A percentile compares a stretch with the other conserved stretches of the same genome.
Conservation (phyloP, 2,113 vertebrate genomes). For the Tachycineta bicolor region DNA sequence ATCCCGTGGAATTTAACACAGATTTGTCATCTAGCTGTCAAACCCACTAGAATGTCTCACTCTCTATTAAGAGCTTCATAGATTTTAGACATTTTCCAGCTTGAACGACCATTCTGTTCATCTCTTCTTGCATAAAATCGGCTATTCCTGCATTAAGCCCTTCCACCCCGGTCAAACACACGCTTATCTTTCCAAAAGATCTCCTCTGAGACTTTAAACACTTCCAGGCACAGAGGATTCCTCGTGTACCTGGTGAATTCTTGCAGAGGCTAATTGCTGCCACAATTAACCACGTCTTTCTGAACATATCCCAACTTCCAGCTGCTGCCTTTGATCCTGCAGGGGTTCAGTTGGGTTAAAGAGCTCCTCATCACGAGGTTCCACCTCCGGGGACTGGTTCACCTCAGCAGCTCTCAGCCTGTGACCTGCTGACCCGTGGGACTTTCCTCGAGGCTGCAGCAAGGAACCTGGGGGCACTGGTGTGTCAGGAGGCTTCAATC, state of each 20-base stretch:
- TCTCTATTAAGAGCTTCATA: constrained; percentile 52
- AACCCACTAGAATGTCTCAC: constrained; percentile 18
- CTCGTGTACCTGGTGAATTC: background rate
- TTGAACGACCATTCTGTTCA: constrained; percentile 32
- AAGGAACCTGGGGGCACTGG: background rate
- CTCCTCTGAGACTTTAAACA: background rate
- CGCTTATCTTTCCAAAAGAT: background rate
- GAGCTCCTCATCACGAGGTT: background rate
- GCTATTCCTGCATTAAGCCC: background rate
- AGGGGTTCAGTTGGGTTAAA: background rate
- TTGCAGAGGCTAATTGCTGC: constrained; percentile 8
- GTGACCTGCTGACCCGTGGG: background rate
- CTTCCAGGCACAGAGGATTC: background rate
- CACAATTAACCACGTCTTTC: background rate
- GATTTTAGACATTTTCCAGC: constrained; percentile 41
- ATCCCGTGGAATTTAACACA: constrained; percentile 29
- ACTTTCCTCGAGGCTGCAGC: background rate
- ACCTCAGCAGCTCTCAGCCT: background rate
- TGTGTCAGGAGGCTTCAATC: background rate
- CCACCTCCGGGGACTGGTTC: background rate
- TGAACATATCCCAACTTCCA: background rate
- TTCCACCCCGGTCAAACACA: background rate
- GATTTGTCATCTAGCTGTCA: constrained; percentile 56
- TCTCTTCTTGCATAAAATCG: background rate
- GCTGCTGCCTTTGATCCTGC: background rate